Evolutionary conservation across 2,888 invertebrate genomes (phyloP), one percentile per base, ranked within the genome.

Genomic region (Hedychridium roseum): DNA sequence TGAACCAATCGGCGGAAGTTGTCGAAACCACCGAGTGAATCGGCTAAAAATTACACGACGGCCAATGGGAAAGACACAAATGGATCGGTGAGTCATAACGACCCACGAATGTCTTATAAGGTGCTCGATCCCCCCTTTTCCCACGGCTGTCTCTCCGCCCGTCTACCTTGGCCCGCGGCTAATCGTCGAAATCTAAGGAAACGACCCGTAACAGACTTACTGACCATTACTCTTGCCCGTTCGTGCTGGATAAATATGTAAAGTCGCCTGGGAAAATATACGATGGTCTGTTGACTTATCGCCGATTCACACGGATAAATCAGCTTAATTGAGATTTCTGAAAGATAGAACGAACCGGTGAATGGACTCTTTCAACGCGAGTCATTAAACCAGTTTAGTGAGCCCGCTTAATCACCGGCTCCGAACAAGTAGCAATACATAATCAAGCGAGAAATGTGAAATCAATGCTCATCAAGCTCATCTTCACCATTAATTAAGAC

Each of bases 181-280:
- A 70, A 70, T 73, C 70, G 52, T 60, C 59, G 47, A 58, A 65
- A 68, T 67, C 68, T 64, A 42, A 60, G 57, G 59, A 65, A 70
- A 56, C 60, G 47, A 37, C 47, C 43, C 51, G 60, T 61, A 53
- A 62, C 54, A 45, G 52, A 38, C 53, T 50, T 31, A 7, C 23
- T 17, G 11, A 6, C 41, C 41, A 15, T 14, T 15, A 21, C n/a
- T 20, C 11, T 2, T 18, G 21, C 14, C 18, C 37, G 23, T 18
- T 37, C 6, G 15, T 16, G 15, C 32, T 11, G 3, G 32, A 3
- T 3, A 14, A 32, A 15, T 17, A 16, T 32, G 5, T 9, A n/a
- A 15, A 32, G 15, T 15, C 4, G 9, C 15, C 16, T 15, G 28
- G 12, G 28, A 11, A 9, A 9, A 32, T n/a, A n/a, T n/a, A n/a